phyloP scores from a whole-genome alignment of 2,888 invertebrate species.

The Lithophane socia region DNA sequence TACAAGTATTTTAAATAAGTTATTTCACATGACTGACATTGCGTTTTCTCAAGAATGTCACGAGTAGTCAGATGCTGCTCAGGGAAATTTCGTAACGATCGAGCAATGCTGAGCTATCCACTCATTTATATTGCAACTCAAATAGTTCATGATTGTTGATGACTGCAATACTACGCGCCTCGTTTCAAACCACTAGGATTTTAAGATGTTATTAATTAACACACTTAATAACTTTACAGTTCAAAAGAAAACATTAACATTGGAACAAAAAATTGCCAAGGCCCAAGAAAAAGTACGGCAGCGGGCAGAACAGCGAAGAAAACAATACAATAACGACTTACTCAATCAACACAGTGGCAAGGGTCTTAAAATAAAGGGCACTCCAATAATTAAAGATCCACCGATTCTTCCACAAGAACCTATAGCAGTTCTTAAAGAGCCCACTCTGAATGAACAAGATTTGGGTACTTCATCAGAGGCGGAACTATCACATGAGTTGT shows the following conservation, averaged over 20 bases:
- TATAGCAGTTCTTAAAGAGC: slow-evolving; percentile 35
- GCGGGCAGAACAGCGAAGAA: slow-evolving; percentile 73
- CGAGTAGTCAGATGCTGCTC: not conserved
- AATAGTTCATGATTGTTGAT: not conserved
- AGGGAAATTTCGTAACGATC: not conserved
- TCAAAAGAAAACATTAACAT: slow-evolving; percentile 67
- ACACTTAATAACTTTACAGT: slow-evolving; percentile 71
- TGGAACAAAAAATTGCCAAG: slow-evolving; percentile 80
- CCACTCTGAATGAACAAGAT: slow-evolving; percentile 67
- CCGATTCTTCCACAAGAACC: slow-evolving; percentile 11
- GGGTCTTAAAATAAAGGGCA: slow-evolving; percentile 2
- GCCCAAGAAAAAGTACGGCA: slow-evolving; percentile 79
- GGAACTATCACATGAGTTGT: slow-evolving; percentile 69
- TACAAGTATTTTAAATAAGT: not conserved
- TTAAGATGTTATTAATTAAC: slow-evolving; percentile 2
- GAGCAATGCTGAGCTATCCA: not conserved
- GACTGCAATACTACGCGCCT: not conserved
- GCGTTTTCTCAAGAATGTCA: not conserved
- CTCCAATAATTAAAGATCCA: slow-evolving; percentile 7
- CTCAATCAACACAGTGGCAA: slow-evolving; percentile 5
- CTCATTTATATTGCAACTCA: not conserved
- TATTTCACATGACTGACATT: not conserved
- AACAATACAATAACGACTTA: slow-evolving; percentile 66
- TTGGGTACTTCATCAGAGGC: slow-evolving; percentile 68
- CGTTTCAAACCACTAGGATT: not conserved